phyloP scores from a whole-genome alignment of 2,888 invertebrate species.

The Merodon equestris region DNA sequence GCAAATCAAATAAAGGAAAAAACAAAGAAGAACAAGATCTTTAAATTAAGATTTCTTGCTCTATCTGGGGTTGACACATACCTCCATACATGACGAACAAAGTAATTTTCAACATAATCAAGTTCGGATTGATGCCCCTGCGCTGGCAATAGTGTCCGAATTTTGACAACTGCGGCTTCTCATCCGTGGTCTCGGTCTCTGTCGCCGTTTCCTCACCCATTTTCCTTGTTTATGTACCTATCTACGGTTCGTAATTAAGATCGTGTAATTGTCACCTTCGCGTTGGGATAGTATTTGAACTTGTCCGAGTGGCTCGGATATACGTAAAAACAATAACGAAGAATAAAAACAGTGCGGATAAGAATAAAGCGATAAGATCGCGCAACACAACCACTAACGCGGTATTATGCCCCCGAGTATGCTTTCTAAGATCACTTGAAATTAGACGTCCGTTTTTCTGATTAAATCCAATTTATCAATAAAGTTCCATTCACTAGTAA shows the following conservation, averaged over 20 bases:
- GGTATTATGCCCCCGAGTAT: slow-evolving; percentile 31
- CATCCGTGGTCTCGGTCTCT: slow-evolving; percentile 70
- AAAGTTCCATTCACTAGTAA: slow-evolving; percentile 75
- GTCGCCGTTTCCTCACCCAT: slow-evolving; percentile 76
- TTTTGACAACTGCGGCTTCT: slow-evolving; percentile 74
- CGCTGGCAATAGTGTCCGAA: slow-evolving; percentile 78
- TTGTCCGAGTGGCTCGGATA: slow-evolving; percentile 8
- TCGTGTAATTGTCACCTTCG: slow-evolving; percentile 12
- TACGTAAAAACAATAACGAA: slow-evolving; percentile 4
- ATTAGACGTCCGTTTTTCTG: slow-evolving; percentile 77
- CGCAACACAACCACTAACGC: slow-evolving; percentile 54
- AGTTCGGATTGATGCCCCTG: slow-evolving; percentile 85
- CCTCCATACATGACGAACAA: slow-evolving; percentile 91
- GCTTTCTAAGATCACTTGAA: slow-evolving; percentile 72
- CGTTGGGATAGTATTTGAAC: slow-evolving; percentile 14
- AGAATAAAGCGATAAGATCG: slow-evolving; percentile 14
- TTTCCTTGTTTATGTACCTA: slow-evolving; percentile 50
- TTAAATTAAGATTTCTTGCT: not conserved
- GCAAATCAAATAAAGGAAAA: not conserved
- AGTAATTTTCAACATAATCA: slow-evolving; percentile 89
- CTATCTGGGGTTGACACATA: slow-evolving; percentile 75
- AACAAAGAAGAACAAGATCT: not conserved
- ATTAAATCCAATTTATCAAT: slow-evolving; percentile 79
- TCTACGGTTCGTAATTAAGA: slow-evolving; percentile 30
- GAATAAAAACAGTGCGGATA: not conserved